Base-by-base conservation (phyloP, 2,797 vertebrate species). In the Orientallactaga sibirica region DNA sequence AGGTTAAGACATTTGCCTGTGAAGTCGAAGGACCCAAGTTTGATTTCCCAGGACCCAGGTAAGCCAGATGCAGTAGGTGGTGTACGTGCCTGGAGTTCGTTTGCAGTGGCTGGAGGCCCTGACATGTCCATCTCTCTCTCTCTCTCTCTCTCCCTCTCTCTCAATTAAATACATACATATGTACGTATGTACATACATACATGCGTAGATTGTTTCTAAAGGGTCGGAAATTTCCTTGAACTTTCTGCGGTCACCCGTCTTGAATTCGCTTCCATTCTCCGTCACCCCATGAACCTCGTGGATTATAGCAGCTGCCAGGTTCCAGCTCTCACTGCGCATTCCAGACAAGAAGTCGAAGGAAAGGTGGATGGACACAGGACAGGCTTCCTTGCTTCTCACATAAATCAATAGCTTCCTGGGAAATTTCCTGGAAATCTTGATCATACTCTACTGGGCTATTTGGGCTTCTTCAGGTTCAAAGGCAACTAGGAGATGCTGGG, bases 371-470 rank as follows among this genome's bases (percentile, higher is more conserved):
- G 22, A 90, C 37, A 22, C 12, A 55, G 55, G 10, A 16, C 24
- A 33, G 18, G 52, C 78, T 10, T 3, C 79, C 7, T 9, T 58
- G 37, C 64, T 41, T 84, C 20, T 85, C 19, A 22, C 48, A 52
- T 29, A 58, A 62, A 27, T 62, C 41, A 62, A 6, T 19, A 6
- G n/a, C 29, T 52, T 81, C 70, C 79, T 37, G 37, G 62, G 82
- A 77, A 48, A 68, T 62, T 92, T 93, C 66, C 25, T 82, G 18
- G 6, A 25, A 58, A 55, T 71, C 61, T 1, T 5, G 27, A 27
- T 8, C 81, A 41, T 33, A 76, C 74, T 73, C 86, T 93, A 71
- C 92, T 86, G 76, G 70, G 61, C 94, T 20, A 67, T 64, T 78
- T 75, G 58, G 41, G 75, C 16, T 43, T 81, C 41, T 20, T 73